Base-by-base conservation (phyloP, 2,888 invertebrate genomes). In the Amiota minor region DNA sequence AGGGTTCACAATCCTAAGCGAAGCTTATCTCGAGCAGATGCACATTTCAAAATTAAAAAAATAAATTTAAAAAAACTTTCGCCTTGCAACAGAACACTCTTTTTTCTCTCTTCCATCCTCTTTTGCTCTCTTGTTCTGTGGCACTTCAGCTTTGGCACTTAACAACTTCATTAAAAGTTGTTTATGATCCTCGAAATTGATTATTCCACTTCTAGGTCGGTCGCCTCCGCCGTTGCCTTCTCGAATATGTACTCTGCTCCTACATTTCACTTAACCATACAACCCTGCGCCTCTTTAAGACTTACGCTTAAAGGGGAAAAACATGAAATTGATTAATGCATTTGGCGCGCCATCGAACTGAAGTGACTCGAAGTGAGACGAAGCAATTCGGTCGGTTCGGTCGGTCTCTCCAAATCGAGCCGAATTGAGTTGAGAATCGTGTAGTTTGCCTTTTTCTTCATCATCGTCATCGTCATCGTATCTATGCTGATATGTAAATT, bases 131-230 rank as follows among this genome's bases (percentile, higher is more conserved):
- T 68, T 49, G 14, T 16, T 12, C 12, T 18, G 11, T 18, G 10
- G 14, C 69, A 70, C 46, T 59, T 59, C 20, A 14, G 56, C 56
- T 82, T 35, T 85, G 83, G 84, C 85, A 84, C 83, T 87, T 87
- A 88, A 87, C 88, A 86, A 87, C 88, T 87, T 87, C 87, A 88
- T 87, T 87, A 88, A 85, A 88, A 86, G 86, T 87, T 88, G 88
- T 88, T 88, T 88, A 88, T 88, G 86, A 87, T 87, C 86, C 86
- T 88, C 86, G 86, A 88, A 88, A 88, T 88, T 88, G 88, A 88
- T 88, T 88, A 88, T 87, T 84, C 85, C 84, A 85, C 85, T 85
- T 83, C 68, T 20, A 65, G 49, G 45, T 53, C 53, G 50, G 23
- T 18, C 35, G 35, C 6, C 45, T 50, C 23, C 46, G 53, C 49